Evolutionary conservation across 2,797 vertebrate genomes (phyloP).

Genomic region (Todus mexicanus): DNA sequence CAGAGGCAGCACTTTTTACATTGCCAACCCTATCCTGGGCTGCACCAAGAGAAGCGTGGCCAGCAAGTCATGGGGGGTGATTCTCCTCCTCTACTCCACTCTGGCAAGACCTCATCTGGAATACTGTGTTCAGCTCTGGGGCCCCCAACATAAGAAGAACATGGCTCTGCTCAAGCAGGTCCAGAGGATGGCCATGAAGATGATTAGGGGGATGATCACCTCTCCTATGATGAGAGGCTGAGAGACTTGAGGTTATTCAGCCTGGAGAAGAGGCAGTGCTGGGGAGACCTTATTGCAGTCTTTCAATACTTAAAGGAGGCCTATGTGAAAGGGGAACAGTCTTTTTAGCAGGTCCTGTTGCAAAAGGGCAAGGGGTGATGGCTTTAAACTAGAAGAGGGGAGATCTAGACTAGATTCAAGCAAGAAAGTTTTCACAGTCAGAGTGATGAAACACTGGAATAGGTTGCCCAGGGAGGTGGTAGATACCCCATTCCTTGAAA

Average conservation of each 20-base stretch:
- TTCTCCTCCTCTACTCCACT: too few relatives aligned
- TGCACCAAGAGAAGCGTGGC: too few relatives aligned
- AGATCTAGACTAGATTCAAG: background rate
- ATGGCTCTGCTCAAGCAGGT: background rate
- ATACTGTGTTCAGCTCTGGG: too few relatives aligned
- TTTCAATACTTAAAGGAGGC: background rate
- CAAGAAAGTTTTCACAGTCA: background rate
- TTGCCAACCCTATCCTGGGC: background rate
- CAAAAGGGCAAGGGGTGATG: background rate
- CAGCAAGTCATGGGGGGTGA: too few relatives aligned
- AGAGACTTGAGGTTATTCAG: background rate
- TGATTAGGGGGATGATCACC: background rate
- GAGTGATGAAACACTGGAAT: background rate
- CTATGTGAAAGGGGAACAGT: background rate
- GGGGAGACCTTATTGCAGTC: background rate
- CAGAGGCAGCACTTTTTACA: background rate
- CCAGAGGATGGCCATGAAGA: background rate
- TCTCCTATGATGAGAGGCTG: background rate
- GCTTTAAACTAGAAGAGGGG: background rate
- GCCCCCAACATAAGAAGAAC: too few relatives aligned
- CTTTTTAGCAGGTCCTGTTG: background rate
- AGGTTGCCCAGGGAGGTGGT: background rate
- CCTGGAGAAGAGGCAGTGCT: background rate
- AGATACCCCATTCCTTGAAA: background rate
- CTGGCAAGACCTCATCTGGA: too few relatives aligned